A percentile compares a stretch with the other conserved stretches of the same genome.
phyloP scores from a whole-genome alignment of 2,113 vertebrate genomes.

The Silurus glanis region DNA sequence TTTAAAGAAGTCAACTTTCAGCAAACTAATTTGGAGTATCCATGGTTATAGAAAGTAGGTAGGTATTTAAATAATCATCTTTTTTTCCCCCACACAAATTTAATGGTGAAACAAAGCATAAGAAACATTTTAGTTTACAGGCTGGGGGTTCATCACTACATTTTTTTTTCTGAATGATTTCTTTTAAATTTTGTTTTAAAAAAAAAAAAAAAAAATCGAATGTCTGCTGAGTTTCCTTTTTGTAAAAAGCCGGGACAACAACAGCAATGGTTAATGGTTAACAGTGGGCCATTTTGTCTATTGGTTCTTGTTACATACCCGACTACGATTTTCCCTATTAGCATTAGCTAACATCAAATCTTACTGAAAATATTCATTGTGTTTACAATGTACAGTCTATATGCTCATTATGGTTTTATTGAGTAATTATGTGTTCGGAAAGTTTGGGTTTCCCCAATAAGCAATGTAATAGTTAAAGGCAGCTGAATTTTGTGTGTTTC shows the following conservation, averaged over 20 bases:
- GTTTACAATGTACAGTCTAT: background rate
- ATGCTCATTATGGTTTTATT: too few relatives aligned
- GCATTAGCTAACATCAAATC: background rate
- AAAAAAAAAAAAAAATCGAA: background rate
- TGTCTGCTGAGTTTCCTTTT: background rate
- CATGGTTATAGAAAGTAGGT: background rate
- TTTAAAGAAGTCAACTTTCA: background rate
- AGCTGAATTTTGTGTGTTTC: background rate
- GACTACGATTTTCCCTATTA: too few relatives aligned
- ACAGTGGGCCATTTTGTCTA: background rate
- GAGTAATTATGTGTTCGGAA: background rate
- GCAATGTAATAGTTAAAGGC: background rate
- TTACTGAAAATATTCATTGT: background rate
- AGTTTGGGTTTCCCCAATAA: background rate
- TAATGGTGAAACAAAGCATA: too few relatives aligned
- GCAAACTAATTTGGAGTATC: background rate
- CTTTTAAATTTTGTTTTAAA: too few relatives aligned
- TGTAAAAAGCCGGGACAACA: background rate
- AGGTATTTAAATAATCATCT: background rate
- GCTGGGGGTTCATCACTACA: too few relatives aligned
- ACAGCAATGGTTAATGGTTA: background rate
- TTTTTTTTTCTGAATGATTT: too few relatives aligned
- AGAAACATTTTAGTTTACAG: too few relatives aligned
- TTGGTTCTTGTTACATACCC: background rate
- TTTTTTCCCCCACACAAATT: background rate